Evolutionary conservation across 2,797 vertebrate genomes (phyloP).

Genomic region (Myotis pilosus): DNA sequence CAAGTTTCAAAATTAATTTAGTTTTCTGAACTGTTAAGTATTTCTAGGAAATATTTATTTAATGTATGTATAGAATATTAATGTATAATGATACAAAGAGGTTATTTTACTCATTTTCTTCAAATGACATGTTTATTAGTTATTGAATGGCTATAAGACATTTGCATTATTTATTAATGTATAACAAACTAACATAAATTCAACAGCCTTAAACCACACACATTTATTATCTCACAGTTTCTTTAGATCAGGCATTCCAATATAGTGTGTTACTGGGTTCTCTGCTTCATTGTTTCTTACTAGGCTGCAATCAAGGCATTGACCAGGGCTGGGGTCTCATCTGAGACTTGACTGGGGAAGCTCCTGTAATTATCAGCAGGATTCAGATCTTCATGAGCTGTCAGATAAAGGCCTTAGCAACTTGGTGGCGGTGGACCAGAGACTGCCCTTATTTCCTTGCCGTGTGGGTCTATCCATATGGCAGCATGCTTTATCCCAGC

Average conservation of each 20-base stretch:
- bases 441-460: background rate
- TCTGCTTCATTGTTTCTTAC: background rate
- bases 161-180: background rate
- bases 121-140: background rate
- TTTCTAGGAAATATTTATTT: background rate
- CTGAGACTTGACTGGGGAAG: background rate
- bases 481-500: background rate
- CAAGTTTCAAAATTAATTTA: constrained; percentile 41
- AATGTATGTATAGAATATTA: background rate
- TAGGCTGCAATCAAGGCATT: background rate
- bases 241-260: background rate
- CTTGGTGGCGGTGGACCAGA: background rate
- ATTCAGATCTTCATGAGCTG: background rate
- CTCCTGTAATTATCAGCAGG: background rate
- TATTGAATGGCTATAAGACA: background rate
- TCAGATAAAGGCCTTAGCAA: background rate
- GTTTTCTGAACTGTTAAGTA: background rate
- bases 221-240: background rate
- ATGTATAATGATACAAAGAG: background rate
- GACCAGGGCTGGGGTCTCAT: background rate
- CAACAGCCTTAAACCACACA: background rate
- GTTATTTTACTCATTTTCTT: constrained; percentile 5
- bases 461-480: background rate
- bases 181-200: background rate
- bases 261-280: background rate